Conservation (phyloP, 1,140 invertebrate genomes). For the Tetragnatha versicolor region DNA sequence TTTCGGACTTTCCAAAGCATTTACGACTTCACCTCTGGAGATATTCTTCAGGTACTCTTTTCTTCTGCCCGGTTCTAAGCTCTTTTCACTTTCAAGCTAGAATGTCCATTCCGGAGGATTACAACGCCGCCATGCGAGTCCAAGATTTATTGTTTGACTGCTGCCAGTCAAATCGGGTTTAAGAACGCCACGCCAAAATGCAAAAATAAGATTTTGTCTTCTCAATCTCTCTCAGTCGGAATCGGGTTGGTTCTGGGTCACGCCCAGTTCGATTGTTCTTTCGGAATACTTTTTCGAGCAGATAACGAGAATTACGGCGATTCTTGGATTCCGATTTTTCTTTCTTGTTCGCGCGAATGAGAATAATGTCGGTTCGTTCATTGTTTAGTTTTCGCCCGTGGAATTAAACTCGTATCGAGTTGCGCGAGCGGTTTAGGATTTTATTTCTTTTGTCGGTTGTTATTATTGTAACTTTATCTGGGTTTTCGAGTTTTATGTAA, state of each 20-base stretch:
- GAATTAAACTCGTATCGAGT: too few species aligned
- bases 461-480: constrained; percentile 10
- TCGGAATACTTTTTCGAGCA: not conserved
- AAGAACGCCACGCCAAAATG: not conserved
- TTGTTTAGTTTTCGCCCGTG: not conserved
- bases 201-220: constrained; percentile 17
- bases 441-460: not conserved
- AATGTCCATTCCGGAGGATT: constrained; percentile 11
- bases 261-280: constrained; percentile 11
- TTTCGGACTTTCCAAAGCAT: too few species aligned
- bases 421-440: not conserved
- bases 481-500: not conserved
- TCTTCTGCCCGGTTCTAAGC: too few species aligned
- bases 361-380: too few species aligned
- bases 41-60: too few species aligned
- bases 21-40: too few species aligned
- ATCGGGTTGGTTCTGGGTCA: constrained; percentile 7
- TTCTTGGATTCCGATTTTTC: constrained; percentile 10
- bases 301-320: constrained; percentile 1
- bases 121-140: not conserved
- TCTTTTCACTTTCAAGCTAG: not conserved
- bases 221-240: not conserved
- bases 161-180: constrained; percentile 24
- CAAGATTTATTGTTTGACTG: constrained; percentile 26
- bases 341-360: not conserved